Conservation (phyloP, 1,140 invertebrate genomes). For the Mylabris phalerata region DNA sequence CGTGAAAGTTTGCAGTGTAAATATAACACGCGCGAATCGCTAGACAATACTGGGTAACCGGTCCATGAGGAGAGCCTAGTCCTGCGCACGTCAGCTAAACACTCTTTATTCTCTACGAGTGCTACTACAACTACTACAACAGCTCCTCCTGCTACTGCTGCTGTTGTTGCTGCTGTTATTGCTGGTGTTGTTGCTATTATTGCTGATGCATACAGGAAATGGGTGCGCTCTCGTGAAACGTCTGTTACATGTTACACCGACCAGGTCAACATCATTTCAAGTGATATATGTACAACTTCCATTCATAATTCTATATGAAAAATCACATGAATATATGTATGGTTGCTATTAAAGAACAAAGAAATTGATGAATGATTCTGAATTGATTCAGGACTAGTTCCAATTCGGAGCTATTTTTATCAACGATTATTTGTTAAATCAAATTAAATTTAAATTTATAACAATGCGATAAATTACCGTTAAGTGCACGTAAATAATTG, state of each 20-base stretch:
- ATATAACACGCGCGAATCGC: constrained; percentile 14
- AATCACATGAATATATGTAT: too few relatives aligned
- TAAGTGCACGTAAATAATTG: too few relatives aligned
- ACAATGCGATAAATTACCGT: too few relatives aligned
- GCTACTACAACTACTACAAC: too few relatives aligned
- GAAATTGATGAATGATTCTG: too few relatives aligned
- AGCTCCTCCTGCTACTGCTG: constrained; percentile 10
- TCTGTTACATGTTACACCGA: constrained; percentile 5
- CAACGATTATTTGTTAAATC: too few relatives aligned
- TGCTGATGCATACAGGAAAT: neutral
- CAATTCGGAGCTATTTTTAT: too few relatives aligned
- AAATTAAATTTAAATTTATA: too few relatives aligned
- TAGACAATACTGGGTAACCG: constrained; percentile 10
- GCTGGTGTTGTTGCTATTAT: neutral
- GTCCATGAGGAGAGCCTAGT: constrained; percentile 9
- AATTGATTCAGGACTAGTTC: too few relatives aligned
- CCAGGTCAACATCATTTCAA: constrained; percentile 11
- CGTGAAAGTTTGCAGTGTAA: constrained; percentile 10
- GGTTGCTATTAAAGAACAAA: too few relatives aligned
- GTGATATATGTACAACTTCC: constrained; percentile 10
- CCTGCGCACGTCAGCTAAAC: constrained; percentile 5
- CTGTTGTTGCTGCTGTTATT: neutral
- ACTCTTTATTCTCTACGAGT: too few relatives aligned
- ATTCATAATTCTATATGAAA: constrained; percentile 1
- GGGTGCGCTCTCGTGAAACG: neutral